Evolutionary conservation across 2,797 vertebrate species (phyloP).

Genomic region (Trachops cirrhosus): DNA sequence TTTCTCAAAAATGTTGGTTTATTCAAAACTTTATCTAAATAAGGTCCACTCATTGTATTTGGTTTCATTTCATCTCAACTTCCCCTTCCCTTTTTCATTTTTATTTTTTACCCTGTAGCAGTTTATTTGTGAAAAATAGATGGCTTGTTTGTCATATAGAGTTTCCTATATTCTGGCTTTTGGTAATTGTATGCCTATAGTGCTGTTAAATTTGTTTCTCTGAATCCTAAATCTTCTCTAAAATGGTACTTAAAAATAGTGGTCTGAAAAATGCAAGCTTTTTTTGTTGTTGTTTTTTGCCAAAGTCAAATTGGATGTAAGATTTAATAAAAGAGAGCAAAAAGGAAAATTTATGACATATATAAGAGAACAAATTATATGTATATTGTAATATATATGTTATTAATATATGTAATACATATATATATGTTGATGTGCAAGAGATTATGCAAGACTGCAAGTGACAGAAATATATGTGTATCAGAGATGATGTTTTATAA

Average conservation of each 20-base stretch:
- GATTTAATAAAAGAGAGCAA: slow-evolving; percentile 14
- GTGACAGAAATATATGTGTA: neutral
- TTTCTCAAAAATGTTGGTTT: neutral
- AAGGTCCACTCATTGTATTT: neutral
- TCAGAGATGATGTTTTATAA: slow-evolving; percentile 3
- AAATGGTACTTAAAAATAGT: slow-evolving; percentile 16
- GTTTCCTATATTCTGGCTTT: neutral
- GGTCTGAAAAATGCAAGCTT: neutral
- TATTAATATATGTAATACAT: neutral
- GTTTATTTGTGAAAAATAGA: neutral
- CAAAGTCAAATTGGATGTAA: neutral
- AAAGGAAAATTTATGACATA: slow-evolving; percentile 28
- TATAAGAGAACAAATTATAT: neutral
- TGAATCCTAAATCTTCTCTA: slow-evolving; percentile 30
- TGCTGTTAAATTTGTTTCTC: slow-evolving; percentile 19
- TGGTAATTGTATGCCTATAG: neutral
- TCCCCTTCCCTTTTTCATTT: neutral
- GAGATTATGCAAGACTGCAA: neutral
- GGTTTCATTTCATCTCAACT: neutral
- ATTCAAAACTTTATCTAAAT: neutral
- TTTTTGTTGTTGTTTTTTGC: slow-evolving; percentile 30
- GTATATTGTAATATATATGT: neutral
- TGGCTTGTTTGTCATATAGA: neutral
- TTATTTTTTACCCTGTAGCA: neutral
- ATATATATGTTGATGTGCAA: neutral